Base-by-base conservation (phyloP, 2,888 invertebrate species). In the Muschampia staudingeri region DNA sequence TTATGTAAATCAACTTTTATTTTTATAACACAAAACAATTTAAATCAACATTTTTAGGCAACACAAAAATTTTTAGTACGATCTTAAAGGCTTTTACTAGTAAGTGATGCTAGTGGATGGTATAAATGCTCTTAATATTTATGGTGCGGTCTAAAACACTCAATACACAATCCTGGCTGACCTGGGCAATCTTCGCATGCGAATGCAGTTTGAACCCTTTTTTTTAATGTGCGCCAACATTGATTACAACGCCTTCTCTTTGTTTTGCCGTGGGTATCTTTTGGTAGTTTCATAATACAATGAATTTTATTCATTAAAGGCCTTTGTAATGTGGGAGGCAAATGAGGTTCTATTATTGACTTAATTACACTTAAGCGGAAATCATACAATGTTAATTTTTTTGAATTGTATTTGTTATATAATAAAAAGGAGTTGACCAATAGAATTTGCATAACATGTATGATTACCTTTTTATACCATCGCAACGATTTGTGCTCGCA, bases 401-500 rank as follows among this genome's bases (percentile, higher is more conserved):
- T 69, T 69, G 61, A 61, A 77, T 37, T 52, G 65, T 44, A 73
- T 75, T 81, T 76, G 75, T 82, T 76, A 65, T 70, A 80, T 70
- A 83, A 37, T 34, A 80, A 73, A 69, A 67, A 81, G 37, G 78
- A 80, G 81, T 84, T 84, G 73, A 82, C 65, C 77, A 84, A 61
- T 48, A 84, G 37, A 56, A 84, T 61, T 80, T 87, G 85, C 75
- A 86, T 79, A 25, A 85, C 77, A 78, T 89, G 88, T 40, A 88
- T 78, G 34, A 82, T 78, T 40, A 77, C 84, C 84, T 89, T 89
- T 70, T 88, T 88, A 76, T 90, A 88, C 87, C 88, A 88, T n/a
- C 84, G 70, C 16, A 87, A 42, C 75, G 83, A 86, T 76, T 87
- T 87, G 61, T 86, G 86, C 52, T 85, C 86, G 73, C 84, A 86